These are phyloP conservation scores for Ancistrus triradiatus DNA, from an alignment of 2,113 vertebrate genomes.

Conservation along the genomic window DNA sequence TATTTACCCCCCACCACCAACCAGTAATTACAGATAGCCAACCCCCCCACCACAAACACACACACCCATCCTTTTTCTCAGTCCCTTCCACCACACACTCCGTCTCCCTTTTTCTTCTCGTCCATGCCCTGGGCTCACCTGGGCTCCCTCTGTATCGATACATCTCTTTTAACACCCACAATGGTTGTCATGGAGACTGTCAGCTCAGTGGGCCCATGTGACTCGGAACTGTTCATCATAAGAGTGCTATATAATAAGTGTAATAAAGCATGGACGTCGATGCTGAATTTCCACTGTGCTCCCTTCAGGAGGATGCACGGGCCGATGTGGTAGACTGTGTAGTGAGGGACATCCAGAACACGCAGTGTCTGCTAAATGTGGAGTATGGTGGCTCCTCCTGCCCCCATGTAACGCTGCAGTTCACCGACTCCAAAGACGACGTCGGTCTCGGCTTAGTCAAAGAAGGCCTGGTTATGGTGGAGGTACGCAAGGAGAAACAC, in stretches of 20 bases:
- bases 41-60: not conserved
- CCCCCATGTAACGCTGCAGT: slow-evolving; percentile 84
- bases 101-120: not conserved
- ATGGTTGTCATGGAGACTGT: slow-evolving; percentile 51
- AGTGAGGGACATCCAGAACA: slow-evolving; percentile 90
- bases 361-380: slow-evolving; percentile 88
- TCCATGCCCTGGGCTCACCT: slow-evolving; percentile 52
- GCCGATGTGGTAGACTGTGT: slow-evolving; percentile 85
- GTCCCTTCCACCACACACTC: not conserved
- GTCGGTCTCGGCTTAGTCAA: slow-evolving; percentile 87
- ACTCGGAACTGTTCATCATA: too few relatives aligned
- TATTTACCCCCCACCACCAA: not conserved
- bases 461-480: slow-evolving; percentile 91
- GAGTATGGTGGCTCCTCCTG: slow-evolving; percentile 77
- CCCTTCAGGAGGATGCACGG: slow-evolving; percentile 78
- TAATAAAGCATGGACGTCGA: too few relatives aligned
- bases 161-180: slow-evolving; percentile 31
- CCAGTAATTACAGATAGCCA: too few relatives aligned
- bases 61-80: slow-evolving; percentile 5
- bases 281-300: too few relatives aligned
- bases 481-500: slow-evolving; percentile 86
- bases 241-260: too few relatives aligned
- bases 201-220: too few relatives aligned
- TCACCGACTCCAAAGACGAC: slow-evolving; percentile 84
- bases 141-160: slow-evolving; percentile 51